Evolutionary conservation across 2,797 vertebrate genomes (phyloP), one percentile per base, ranked within the genome.

Genomic region (Enteromius mattozi): DNA sequence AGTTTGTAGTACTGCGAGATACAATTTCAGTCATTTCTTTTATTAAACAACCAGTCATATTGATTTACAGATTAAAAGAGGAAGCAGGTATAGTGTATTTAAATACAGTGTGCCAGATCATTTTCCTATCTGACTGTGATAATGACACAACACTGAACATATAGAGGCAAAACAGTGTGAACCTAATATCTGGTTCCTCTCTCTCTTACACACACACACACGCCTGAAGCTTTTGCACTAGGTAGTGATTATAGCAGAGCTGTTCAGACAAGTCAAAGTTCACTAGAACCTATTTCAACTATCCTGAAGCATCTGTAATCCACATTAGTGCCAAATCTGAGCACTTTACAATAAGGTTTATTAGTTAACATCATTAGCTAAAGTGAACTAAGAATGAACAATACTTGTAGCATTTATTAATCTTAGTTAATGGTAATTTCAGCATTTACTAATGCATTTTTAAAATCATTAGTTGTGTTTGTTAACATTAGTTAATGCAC

Each of bases 91-190:
- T 7, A 16, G 35, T 35, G 71, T 78, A 86, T 86, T 85, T 86
- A 85, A 88, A 87, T 86, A 76, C 17, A 49, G 59, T n/a, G 77
- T 65, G 70, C 47, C 71, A 33, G 33, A 47, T 45, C 3, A 87
- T 87, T 88, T 89, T 69, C 88, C 69, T 86, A 83, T 88, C 72
- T 24, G n/a, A 68, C 59, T n/a, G 51, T 71, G 14, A 56, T 68
- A 82, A 65, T 27, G 47, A 69, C 72, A 63, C n/a, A 72, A 59
- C 40, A 4, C 61, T 80, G 40, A 77, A 82, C 69, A 35, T 71
- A 51, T 69, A 33, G 30, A 63, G 63, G 19, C 37, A 19, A 51
- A 54, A 37, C 27, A 21, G 40, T 33, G 3, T 59, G 14, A 70
- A 21, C 65, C 30, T 47, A 61, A 78, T 86, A 75, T 63, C 30